Base-by-base conservation (phyloP, 2,797 vertebrate genomes). In the Eupleurogrammus muticus region DNA sequence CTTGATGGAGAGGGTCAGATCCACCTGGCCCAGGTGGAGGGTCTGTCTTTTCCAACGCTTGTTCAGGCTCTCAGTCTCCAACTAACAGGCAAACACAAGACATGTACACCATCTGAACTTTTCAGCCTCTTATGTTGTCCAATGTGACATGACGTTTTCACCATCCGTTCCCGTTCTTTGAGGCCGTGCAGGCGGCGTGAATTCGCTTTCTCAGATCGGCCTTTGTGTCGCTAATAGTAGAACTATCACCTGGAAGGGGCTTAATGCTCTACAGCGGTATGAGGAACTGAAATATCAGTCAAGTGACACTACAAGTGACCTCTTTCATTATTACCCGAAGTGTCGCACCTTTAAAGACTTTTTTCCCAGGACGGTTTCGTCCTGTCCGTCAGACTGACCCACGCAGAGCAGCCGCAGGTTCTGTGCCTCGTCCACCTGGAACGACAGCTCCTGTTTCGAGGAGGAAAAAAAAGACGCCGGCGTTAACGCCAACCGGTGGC, bases 371-470 rank as follows among this genome's bases (percentile, higher is more conserved):
- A 94, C 86, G 0, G 51, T 8, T 0, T 92, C 81, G 0, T 83
- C 74, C 5, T 54, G 66, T 21, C 59, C 28, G 0, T 77, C 84
- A 4, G 68, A 49, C 78, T 94, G 90, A 49, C 81, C 70, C 50
- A 94, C 87, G 60, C 92, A 94, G 24, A 94, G 62, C 59, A 95
- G 36, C 28, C 50, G 73, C 59, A 95, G 85, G 24, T 78, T 71
- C 69, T 71, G 86, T 0, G 93, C 88, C 34, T 89, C 89, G 5
- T 95, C 94, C 82, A 95, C 92, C 79, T 90, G 87, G 70, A 95
- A 84, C 2, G 81, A 75, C 75, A 95, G 86, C 89, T 95, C 94
- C 94, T 95, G 86, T 67, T 70, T 0, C n/a, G n/a, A n/a, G n/a
- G n/a, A n/a, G n/a, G n/a, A 28, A 60, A 74, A 73, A 4, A 52